A percentile compares a stretch with the other conserved stretches of the same genome.
Evolutionary conservation across 2,113 vertebrate genomes (phyloP).

Genomic region (Leucopternis melanops): DNA sequence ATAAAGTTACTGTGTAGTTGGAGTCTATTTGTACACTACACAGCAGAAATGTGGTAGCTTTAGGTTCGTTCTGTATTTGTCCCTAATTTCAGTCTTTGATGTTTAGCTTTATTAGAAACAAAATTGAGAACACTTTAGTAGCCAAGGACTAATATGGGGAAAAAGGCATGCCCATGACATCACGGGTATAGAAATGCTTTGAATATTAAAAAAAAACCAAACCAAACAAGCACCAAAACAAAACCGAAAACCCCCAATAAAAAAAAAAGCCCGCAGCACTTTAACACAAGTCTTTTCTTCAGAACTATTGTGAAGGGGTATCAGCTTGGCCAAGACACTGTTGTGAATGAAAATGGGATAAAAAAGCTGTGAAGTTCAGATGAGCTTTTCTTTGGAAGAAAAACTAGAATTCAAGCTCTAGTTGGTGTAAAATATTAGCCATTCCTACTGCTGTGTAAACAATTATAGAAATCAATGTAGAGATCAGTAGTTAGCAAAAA

Average conservation of each 20-base stretch:
- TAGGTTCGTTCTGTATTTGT: not conserved
- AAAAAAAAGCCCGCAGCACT: not conserved
- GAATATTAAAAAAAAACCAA: not conserved
- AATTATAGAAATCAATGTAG: not conserved
- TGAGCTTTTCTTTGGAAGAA: not conserved
- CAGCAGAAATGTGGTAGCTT: not conserved
- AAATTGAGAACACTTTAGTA: not conserved
- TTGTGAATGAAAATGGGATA: not conserved
- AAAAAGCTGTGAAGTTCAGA: not conserved
- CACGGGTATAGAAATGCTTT: not conserved
- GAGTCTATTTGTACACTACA: not conserved
- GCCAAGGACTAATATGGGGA: not conserved
- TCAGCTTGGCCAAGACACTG: not conserved
- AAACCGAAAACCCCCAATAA: not conserved
- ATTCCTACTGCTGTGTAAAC: not conserved
- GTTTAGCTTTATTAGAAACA: not conserved
- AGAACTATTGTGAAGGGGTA: not conserved
- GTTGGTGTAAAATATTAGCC: not conserved
- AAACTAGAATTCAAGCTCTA: not conserved
- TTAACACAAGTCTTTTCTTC: not conserved
- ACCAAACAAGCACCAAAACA: not conserved
- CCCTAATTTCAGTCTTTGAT: not conserved
- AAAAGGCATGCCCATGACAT: not conserved
- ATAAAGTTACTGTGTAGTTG: not conserved
- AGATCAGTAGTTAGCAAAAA: not conserved